Evolutionary conservation across 2,113 vertebrate genomes (phyloP).

Genomic region (Dolichotis patagonum): DNA sequence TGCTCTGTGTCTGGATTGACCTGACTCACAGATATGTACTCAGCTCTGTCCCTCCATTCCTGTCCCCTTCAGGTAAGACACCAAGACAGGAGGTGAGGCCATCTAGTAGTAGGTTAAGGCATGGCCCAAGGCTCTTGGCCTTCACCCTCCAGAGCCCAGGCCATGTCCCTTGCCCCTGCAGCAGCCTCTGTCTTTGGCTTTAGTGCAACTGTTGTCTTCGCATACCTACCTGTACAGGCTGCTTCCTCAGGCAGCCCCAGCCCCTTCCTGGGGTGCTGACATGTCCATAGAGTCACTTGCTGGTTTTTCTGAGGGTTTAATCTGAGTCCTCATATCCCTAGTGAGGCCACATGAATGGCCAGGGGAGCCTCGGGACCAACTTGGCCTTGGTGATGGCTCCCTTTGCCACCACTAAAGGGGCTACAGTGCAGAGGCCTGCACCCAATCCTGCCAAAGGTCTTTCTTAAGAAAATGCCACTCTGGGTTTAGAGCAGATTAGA

Average conservation of each 20-base stretch:
- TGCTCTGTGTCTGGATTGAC: not conserved
- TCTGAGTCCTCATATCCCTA: not conserved
- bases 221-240: not conserved
- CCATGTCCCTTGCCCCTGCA: not conserved
- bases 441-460: not conserved
- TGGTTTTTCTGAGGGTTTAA: not conserved
- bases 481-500: not conserved
- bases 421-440: not conserved
- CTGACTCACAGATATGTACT: not conserved
- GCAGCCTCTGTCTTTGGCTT: not conserved
- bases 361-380: too few relatives aligned
- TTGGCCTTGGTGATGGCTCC: too few relatives aligned
- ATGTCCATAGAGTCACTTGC: not conserved
- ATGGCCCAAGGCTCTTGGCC: not conserved
- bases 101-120: accelerated
- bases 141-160: not conserved
- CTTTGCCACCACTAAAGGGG: accelerated
- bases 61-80: not conserved
- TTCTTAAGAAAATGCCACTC: not conserved
- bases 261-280: not conserved
- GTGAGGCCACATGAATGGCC: not conserved
- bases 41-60: too few relatives aligned
- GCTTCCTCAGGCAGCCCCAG: not conserved
- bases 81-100: not conserved
- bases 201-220: not conserved